Percentiles rank a stretch among this genome's conserved stretches.
Evolutionary conservation across 1,140 invertebrate genomes (phyloP).

Genomic region (Drosophila oshimai): DNA sequence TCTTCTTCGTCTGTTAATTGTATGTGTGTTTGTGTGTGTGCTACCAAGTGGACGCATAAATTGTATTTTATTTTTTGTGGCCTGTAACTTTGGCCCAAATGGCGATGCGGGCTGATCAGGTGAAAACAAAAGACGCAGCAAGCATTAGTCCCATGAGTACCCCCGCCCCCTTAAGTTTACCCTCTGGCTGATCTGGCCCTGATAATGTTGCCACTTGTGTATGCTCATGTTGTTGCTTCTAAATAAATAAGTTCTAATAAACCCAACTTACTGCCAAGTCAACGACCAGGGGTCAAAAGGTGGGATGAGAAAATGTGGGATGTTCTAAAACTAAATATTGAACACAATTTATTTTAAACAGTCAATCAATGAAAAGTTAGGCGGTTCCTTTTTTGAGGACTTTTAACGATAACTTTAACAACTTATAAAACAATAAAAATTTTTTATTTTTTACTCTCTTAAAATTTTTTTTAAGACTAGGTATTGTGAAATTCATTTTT

Average conservation of each 20-base stretch:
- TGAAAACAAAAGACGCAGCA: conserved; percentile 56
- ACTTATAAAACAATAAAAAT: too few species aligned
- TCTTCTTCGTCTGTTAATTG: conserved; percentile 53
- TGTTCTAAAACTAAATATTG: too few species aligned
- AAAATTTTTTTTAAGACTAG: too few species aligned
- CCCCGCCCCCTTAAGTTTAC: not conserved
- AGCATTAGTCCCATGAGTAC: conserved; percentile 19
- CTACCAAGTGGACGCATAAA: conserved; percentile 71
- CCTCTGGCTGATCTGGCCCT: conserved; percentile 20
- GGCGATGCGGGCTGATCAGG: conserved; percentile 74
- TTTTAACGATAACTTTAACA: too few species aligned
- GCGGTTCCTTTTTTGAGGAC: too few species aligned
- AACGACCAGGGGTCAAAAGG: not conserved
- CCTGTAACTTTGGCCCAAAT: conserved; percentile 65
- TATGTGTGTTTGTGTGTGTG: conserved; percentile 11
- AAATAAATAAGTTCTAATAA: too few species aligned
- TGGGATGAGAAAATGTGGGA: not conserved
- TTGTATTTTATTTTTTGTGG: conserved; percentile 66
- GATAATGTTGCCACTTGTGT: conserved; percentile 57
- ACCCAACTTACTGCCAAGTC: conserved; percentile 10
- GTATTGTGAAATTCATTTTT: too few species aligned
- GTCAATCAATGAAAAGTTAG: too few species aligned
- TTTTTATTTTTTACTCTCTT: too few species aligned
- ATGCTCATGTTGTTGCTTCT: conserved; percentile 25
- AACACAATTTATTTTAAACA: too few species aligned